A percentile compares a stretch with the other conserved stretches of the same genome.
Conservation (phyloP, 1,140 invertebrate species). For the Dreissena rostriformis region DNA sequence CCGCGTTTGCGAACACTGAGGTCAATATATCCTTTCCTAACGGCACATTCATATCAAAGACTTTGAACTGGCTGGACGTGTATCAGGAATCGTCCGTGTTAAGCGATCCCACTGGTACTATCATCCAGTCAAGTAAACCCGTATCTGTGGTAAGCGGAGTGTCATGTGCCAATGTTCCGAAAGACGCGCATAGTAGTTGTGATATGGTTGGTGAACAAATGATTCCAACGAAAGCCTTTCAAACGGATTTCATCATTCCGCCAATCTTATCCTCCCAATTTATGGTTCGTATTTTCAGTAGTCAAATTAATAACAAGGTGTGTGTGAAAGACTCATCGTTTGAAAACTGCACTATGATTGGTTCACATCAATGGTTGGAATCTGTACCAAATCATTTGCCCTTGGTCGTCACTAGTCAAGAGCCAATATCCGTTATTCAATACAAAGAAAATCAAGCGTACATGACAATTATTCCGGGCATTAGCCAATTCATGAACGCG, state of each 20-base stretch:
- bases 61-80: not conserved
- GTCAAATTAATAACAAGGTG: not conserved
- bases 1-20: not conserved
- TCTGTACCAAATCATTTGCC: not conserved
- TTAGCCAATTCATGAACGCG: not conserved
- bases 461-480: not conserved
- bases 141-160: not conserved
- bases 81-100: not conserved
- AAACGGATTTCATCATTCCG: not conserved
- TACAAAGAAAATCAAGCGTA: constrained; percentile 1
- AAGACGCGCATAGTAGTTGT: not conserved
- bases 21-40: not conserved
- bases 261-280: not conserved
- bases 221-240: not conserved
- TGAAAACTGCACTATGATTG: not conserved
- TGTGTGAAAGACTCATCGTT: not conserved
- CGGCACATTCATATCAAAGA: not conserved
- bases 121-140: not conserved
- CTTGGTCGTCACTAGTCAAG: not conserved
- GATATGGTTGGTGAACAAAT: not conserved
- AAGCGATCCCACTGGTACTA: not conserved
- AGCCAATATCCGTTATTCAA: not conserved
- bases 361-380: not conserved
- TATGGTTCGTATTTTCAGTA: not conserved
- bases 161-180: not conserved